phyloP scores from a whole-genome alignment of 64 coral and sea anemone genomes.

The Pocillopora verrucosa region DNA sequence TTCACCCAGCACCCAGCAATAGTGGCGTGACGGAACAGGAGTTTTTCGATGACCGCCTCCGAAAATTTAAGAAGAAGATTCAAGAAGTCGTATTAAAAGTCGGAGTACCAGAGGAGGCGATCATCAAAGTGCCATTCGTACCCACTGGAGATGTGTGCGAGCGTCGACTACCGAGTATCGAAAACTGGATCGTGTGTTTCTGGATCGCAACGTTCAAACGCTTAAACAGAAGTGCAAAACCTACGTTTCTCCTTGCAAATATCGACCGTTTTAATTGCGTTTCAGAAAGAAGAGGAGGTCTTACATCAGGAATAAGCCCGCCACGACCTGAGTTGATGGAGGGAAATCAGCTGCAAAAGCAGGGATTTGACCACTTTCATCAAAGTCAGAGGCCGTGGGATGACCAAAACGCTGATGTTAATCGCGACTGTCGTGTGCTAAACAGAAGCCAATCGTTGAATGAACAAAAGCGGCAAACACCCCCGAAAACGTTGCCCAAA shows the following conservation, averaged over 20 bases:
- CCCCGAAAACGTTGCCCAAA: not conserved
- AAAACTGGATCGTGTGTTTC: slow-evolving; percentile 27
- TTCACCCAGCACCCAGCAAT: slow-evolving; percentile 9
- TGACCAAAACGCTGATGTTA: not conserved
- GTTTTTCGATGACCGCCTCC: slow-evolving; percentile 5
- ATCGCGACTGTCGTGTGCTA: not conserved
- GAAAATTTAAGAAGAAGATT: slow-evolving; percentile 17
- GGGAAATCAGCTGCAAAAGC: not conserved
- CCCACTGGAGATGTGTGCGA: slow-evolving; percentile 32
- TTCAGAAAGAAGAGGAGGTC: not conserved
- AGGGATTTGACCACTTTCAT: not conserved
- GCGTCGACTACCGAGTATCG: slow-evolving; percentile 27
- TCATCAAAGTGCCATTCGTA: slow-evolving; percentile 30
- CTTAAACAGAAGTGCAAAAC: not conserved
- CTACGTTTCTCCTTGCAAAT: slow-evolving; percentile 3
- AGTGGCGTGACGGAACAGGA: not conserved
- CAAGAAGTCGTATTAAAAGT: not conserved
- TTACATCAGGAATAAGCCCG: not conserved
- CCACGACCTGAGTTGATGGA: not conserved
- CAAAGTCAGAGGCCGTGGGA: not conserved
- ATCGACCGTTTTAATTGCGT: slow-evolving; percentile 1
- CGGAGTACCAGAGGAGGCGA: not conserved
- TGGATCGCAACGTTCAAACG: slow-evolving; percentile 56
- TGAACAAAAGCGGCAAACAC: not conserved
- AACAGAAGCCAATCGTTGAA: not conserved